phyloP scores from a whole-genome alignment of 2,113 vertebrate genomes.

The Empidonax alnorum region DNA sequence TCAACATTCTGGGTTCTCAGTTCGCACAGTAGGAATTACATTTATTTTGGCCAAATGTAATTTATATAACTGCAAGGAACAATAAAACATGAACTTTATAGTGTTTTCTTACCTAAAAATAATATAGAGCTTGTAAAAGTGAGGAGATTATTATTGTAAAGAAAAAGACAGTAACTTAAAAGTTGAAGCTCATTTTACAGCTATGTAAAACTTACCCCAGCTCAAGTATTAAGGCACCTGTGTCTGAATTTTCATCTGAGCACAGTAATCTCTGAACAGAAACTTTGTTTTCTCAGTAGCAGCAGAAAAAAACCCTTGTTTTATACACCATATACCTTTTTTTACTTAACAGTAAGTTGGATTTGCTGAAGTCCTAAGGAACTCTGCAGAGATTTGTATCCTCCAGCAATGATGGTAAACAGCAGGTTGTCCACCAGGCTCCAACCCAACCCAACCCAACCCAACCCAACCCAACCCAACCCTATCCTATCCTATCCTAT shows the following conservation, averaged over 20 bases:
- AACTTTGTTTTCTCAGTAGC: not conserved
- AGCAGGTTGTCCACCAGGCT: not conserved
- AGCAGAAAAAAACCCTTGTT: not conserved
- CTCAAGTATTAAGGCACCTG: conserved; percentile 75
- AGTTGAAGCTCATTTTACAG: conserved; percentile 75
- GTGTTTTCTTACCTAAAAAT: conserved; percentile 87
- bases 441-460: not conserved
- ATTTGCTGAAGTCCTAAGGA: not conserved
- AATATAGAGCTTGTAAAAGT: conserved; percentile 86
- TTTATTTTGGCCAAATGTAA: conserved; percentile 86
- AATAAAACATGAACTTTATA: conserved; percentile 86
- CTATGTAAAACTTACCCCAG: conserved; percentile 61
- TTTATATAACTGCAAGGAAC: conserved; percentile 86
- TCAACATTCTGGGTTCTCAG: conserved; percentile 83
- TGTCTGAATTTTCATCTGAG: conserved; percentile 47
- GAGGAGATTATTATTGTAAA: conserved; percentile 83
- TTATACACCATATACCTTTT: not conserved
- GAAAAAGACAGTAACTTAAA: conserved; percentile 82
- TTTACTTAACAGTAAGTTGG: not conserved
- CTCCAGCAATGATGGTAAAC: not conserved
- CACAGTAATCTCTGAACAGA: not conserved
- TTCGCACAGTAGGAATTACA: conserved; percentile 86
- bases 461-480: not conserved
- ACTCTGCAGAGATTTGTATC: not conserved
- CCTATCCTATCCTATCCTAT: too few species aligned